phyloP scores from a whole-genome alignment of 2,113 vertebrate genomes.

The Eonycteris spelaea region DNA sequence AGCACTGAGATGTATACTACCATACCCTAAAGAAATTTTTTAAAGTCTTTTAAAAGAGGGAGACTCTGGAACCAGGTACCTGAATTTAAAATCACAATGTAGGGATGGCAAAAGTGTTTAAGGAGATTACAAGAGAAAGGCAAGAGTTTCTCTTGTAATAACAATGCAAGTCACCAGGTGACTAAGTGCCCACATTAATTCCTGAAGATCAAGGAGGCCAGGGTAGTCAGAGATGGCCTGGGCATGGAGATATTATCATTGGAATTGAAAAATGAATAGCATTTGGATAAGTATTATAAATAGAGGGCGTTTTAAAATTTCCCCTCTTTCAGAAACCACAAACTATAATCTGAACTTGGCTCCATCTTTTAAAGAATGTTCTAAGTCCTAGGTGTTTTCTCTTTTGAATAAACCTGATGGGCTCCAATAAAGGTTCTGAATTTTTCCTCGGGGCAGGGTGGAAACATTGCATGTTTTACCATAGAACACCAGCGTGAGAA shows the following conservation, averaged over 20 bases:
- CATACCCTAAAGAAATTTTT: neutral
- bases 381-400: neutral
- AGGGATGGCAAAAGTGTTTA: neutral
- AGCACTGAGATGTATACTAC: accelerated
- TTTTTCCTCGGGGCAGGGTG: neutral
- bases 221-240: neutral
- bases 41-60: neutral
- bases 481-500: neutral
- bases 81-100: neutral
- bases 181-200: neutral
- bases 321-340: neutral
- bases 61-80: neutral
- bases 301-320: neutral
- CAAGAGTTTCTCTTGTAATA: neutral
- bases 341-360: neutral
- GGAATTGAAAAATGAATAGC: neutral
- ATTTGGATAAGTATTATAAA: neutral
- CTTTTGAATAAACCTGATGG: neutral
- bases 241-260: neutral
- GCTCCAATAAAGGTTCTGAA: neutral
- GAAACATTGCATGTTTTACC: neutral
- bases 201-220: neutral
- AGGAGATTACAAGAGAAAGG: neutral
- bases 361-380: neutral
- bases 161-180: neutral